Percentiles rank a stretch among this genome's conserved stretches.
phyloP scores from a whole-genome alignment of 2,113 vertebrate species.

The Malaclemys terrapin region DNA sequence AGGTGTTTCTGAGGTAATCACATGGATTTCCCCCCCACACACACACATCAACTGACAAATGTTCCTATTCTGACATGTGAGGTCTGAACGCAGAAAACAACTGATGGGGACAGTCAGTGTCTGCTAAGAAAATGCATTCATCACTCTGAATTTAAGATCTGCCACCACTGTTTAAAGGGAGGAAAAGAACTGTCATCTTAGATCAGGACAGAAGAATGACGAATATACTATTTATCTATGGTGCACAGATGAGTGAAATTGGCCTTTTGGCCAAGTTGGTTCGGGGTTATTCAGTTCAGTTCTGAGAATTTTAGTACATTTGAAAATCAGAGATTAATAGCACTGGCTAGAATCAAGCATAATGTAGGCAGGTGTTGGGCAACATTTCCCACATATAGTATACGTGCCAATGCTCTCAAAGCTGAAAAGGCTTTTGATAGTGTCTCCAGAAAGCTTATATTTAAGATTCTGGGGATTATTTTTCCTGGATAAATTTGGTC shows the following conservation, averaged over 20 bases:
- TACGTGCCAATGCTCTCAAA: not conserved
- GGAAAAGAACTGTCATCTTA: not conserved
- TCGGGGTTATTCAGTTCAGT: not conserved
- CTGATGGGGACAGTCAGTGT: not conserved
- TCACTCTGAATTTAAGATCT: not conserved
- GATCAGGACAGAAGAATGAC: not conserved
- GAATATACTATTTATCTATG: not conserved
- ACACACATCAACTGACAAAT: not conserved
- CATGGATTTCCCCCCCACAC: rapidly evolving
- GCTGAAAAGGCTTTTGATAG: not conserved
- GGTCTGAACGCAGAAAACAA: not conserved
- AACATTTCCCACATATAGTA: not conserved
- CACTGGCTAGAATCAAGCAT: not conserved
- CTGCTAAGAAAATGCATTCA: not conserved
- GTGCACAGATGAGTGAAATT: not conserved
- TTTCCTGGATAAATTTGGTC: not conserved
- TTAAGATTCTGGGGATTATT: not conserved
- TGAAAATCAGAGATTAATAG: not conserved
- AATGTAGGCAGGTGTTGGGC: not conserved
- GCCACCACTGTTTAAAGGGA: not conserved
- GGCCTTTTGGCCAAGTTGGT: not conserved
- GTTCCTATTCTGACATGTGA: not conserved
- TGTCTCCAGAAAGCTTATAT: not conserved
- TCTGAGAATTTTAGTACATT: not conserved
- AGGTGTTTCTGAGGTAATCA: not conserved